phyloP scores from a whole-genome alignment of 2,888 invertebrate genomes.

The Cerastoderma edule region DNA sequence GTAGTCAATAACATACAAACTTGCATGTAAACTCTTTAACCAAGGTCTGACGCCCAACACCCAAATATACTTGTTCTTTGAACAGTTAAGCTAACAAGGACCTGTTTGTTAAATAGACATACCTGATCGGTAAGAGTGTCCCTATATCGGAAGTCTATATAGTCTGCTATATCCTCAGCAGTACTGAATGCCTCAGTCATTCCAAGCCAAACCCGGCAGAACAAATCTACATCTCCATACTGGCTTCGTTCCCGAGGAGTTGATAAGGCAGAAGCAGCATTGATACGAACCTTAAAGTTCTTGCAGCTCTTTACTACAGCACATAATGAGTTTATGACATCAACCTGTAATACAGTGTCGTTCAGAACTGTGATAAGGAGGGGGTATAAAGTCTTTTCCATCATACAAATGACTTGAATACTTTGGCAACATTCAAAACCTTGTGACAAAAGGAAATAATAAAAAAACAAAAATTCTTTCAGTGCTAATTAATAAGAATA shows the following conservation, averaged over 20 bases:
- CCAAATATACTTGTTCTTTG: not conserved
- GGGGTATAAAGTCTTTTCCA: too few relatives aligned
- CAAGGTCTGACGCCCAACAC: not conserved
- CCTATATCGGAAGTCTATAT: constrained; percentile 93
- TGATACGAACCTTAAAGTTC: constrained; percentile 95
- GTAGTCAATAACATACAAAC: not conserved
- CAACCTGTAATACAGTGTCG: constrained; percentile 86
- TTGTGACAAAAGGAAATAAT: too few relatives aligned
- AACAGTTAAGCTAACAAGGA: not conserved
- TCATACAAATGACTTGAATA: too few relatives aligned
- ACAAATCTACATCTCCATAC: constrained; percentile 87
- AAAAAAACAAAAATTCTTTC: too few relatives aligned
- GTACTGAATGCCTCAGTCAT: constrained; percentile 90
- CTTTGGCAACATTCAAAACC: too few relatives aligned
- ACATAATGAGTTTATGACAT: constrained; percentile 88
- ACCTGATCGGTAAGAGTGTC: constrained; percentile 93
- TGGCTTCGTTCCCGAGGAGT: constrained; percentile 87
- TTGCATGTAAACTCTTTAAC: not conserved
- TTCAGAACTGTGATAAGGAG: too few relatives aligned
- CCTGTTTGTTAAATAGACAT: not conserved
- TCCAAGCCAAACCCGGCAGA: constrained; percentile 88
- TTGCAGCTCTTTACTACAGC: constrained; percentile 89
- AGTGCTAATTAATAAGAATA: too few relatives aligned
- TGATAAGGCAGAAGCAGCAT: constrained; percentile 90
- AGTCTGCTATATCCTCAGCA: constrained; percentile 91